phyloP scores from a whole-genome alignment of 2,797 vertebrate species.

The Menidia menidia region DNA sequence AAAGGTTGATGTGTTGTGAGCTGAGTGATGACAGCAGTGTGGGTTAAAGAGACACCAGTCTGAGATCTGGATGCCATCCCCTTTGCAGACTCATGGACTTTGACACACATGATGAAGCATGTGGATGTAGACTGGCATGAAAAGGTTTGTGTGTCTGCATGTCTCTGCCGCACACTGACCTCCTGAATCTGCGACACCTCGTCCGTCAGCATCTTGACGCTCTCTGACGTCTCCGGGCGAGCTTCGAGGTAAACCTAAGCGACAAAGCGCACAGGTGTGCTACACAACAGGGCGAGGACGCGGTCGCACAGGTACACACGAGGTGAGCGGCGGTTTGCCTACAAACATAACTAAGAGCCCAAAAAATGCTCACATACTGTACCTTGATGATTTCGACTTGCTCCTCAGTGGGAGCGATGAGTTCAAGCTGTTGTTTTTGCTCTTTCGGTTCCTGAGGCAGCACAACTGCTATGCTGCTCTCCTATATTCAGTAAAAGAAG shows the following conservation, averaged over 20 bases:
- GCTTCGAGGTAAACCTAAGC: conserved; percentile 86
- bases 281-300: neutral
- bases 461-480: conserved; percentile 80
- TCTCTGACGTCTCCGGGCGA: conserved; percentile 62
- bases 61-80: no score
- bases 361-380: conserved; percentile 18
- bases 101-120: no score
- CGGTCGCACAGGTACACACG: neutral
- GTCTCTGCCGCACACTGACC: conserved; percentile 74
- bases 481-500: conserved; percentile 66
- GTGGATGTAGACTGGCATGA: no score
- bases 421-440: conserved; percentile 71
- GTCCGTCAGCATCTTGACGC: conserved; percentile 86
- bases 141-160: no score
- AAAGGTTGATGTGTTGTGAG: no score
- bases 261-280: neutral
- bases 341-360: neutral
- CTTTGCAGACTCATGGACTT: no score
- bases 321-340: neutral
- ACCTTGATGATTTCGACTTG: conserved; percentile 90
- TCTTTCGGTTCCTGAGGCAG: conserved; percentile 73
- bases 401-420: conserved; percentile 79
- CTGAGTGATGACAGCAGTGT: no score
- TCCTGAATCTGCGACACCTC: conserved; percentile 92
- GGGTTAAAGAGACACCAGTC: no score